Base-by-base conservation (phyloP, 1,140 invertebrate genomes). In the Mizuhopecten yessoensis region DNA sequence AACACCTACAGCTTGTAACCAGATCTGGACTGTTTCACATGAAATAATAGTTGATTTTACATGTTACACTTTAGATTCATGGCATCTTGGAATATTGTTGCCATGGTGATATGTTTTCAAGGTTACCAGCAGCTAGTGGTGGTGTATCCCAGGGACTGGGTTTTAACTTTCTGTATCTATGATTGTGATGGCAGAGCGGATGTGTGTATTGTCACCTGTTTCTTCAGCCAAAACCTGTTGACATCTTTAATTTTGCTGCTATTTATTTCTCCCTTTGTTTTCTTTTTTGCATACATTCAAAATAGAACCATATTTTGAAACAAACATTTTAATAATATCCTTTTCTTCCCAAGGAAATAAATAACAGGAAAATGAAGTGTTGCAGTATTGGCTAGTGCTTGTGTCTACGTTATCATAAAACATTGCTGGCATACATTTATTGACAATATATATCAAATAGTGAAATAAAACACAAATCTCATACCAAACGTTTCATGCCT, bases 381-480 rank as follows among this genome's bases (percentile, higher is more conserved):
- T 45, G 42, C 17, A 29, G 57, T 29, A 29, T 75, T 75, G 57
- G 57, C 57, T 75, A n/a, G 57, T 75, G 57, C 57, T 75, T 75
- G 57, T 75, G 57, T 75, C 57, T 75, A 13, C 29, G n/a, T n/a
- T 75, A n/a, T 75, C 29, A n/a, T 75, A 75, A 75, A 75, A 29
- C 57, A 75, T 29, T 75, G 57, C 57, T 75, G 57, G n/a, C 57
- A 75, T 75, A 29, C 57, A 75, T 75, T 75, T 75, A 75, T 29
- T 75, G 57, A 75, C 15, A 75, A 75, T 75, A 57, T 57, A 75
- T 75, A 75, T 75, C 57, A 75, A 17, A 75, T 75, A 75, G 57
- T 75, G 57, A 75, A 75, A 75, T 75, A 75, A 75, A 75, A 75
- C 57, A 75, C 57, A 75, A 75, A 75, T 75, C 57, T 75, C 57